phyloP scores from a whole-genome alignment of 2,113 vertebrate genomes.

The Lamprologus lemairii region DNA sequence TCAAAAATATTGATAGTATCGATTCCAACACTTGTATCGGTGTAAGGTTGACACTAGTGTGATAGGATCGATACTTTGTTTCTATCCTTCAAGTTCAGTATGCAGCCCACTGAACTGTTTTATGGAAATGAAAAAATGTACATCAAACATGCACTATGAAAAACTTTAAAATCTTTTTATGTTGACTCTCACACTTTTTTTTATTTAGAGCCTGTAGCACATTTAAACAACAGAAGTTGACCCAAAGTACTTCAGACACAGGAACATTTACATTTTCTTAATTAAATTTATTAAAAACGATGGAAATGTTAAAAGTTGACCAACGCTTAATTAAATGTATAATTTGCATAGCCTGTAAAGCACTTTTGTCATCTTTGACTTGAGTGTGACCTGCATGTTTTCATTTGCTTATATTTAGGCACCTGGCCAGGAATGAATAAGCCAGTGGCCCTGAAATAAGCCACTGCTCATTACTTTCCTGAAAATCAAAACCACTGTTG shows the following conservation, averaged over 20 bases:
- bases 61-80: not conserved
- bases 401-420: not conserved
- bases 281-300: not conserved
- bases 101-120: not conserved
- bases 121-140: not conserved
- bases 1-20: not conserved
- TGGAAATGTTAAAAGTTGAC: not conserved
- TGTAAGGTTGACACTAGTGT: not conserved
- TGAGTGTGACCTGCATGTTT: not conserved
- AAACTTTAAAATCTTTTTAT: not conserved
- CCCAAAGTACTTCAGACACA: not conserved
- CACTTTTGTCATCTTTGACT: not conserved
- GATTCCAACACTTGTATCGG: not conserved
- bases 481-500: not conserved
- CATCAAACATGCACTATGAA: not conserved
- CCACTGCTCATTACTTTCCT: not conserved
- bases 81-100: not conserved
- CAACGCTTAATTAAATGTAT: not conserved
- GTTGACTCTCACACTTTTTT: not conserved
- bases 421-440: not conserved
- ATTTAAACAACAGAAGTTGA: not conserved
- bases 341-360: not conserved
- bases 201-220: not conserved
- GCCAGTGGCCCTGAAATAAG: not conserved
- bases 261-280: not conserved